phyloP scores from a whole-genome alignment of 1,140 invertebrate species.

The Cotesia chilonis region DNA sequence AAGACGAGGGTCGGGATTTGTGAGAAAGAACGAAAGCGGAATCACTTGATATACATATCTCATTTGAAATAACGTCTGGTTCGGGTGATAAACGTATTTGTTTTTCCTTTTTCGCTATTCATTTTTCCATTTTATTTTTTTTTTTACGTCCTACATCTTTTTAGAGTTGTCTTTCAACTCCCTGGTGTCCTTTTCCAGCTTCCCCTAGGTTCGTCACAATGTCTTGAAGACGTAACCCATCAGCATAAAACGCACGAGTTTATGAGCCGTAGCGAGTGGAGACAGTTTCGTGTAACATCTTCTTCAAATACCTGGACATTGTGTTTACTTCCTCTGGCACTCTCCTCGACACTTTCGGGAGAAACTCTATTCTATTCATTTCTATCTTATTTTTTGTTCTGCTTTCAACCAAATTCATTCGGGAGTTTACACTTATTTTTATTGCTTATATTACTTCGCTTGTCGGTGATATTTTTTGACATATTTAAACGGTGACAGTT shows the following conservation, averaged over 20 bases:
- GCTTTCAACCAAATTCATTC: no score
- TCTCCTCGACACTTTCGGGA: conserved; percentile 3
- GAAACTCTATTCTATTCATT: conserved; percentile 7
- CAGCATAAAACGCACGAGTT: conserved; percentile 62
- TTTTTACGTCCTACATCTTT: no score
- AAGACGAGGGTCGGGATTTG: conserved; percentile 23
- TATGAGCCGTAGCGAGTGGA: conserved; percentile 60
- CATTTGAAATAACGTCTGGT: no score
- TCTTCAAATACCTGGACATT: conserved; percentile 46
- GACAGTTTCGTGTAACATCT: conserved; percentile 58
- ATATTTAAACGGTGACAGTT: no score
- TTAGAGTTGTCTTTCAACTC: no score
- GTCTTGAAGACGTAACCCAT: conserved; percentile 53
- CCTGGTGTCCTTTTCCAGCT: not conserved
- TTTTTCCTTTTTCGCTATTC: conserved; percentile 10
- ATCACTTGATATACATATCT: conserved; percentile 9
- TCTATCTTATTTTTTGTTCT: conserved; percentile 18
- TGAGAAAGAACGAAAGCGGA: conserved; percentile 39
- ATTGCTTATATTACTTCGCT: no score
- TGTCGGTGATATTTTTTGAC: no score
- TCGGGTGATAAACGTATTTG: conserved; percentile 5
- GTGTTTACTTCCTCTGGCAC: conserved; percentile 16
- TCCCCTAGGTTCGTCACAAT: conserved; percentile 45
- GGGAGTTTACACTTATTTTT: no score
- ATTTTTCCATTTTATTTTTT: conserved; percentile 18